These are phyloP conservation scores for Heliconius congener DNA, from an alignment of 1,140 invertebrate species.

Conservation along the genomic window DNA sequence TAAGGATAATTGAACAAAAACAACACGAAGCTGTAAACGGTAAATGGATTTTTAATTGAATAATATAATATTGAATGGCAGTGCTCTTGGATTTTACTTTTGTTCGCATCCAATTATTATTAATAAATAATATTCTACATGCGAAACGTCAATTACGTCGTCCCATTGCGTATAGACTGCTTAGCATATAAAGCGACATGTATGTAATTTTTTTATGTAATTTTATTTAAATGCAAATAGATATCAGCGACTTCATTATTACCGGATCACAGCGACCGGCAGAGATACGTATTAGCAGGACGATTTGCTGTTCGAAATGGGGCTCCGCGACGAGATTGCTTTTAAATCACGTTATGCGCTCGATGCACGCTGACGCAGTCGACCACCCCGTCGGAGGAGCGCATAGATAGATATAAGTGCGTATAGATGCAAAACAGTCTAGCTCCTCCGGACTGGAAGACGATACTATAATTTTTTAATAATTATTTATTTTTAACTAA, in stretches of 20 bases:
- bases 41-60: background rate
- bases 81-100: background rate
- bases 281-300: slow-evolving; percentile 25
- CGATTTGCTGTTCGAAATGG: slow-evolving; percentile 42
- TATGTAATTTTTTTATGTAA: background rate
- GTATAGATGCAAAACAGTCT: slow-evolving; percentile 1
- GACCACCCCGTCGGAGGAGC: background rate
- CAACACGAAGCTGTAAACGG: background rate
- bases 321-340: slow-evolving; percentile 42
- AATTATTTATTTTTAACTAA: too few species aligned
- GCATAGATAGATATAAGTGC: background rate
- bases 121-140: too few species aligned
- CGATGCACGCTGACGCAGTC: slow-evolving; percentile 30
- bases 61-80: background rate
- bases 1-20: slow-evolving; percentile 3
- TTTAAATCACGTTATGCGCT: slow-evolving; percentile 47
- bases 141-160: too few species aligned
- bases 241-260: background rate
- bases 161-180: background rate
- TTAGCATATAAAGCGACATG: background rate
- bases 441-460: background rate
- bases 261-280: slow-evolving; percentile 8
- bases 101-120: too few species aligned
- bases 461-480: background rate
- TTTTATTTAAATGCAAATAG: background rate